phyloP scores from a whole-genome alignment of 2,113 vertebrate species.

The Pandion haliaetus region DNA sequence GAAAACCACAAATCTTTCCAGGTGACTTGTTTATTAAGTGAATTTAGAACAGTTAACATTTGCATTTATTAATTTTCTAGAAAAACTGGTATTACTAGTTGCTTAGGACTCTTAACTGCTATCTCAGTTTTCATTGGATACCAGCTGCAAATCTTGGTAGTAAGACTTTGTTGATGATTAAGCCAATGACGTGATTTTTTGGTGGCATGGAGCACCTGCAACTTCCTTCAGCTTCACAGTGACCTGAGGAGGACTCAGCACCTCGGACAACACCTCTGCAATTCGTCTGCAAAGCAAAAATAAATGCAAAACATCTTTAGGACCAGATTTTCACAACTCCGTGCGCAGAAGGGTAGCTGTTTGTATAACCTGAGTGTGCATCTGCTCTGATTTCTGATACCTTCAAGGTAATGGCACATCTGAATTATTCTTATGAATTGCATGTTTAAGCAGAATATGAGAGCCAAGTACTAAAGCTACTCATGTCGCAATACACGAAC shows the following conservation, averaged over 20 bases:
- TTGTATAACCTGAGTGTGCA: neutral
- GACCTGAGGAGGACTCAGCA: constrained; percentile 38
- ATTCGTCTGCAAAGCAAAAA: accelerated
- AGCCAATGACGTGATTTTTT: neutral
- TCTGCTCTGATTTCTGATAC: neutral
- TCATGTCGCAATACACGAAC: neutral
- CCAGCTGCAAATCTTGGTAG: neutral
- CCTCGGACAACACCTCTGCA: constrained; percentile 54
- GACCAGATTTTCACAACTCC: accelerated
- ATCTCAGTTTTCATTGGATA: constrained; percentile 39
- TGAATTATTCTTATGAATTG: neutral
- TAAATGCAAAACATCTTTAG: accelerated
- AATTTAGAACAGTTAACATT: constrained; percentile 57
- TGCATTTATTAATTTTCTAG: constrained; percentile 68
- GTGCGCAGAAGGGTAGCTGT: neutral
- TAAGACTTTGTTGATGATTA: constrained; percentile 12
- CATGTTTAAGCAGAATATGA: neutral
- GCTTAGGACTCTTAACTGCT: neutral
- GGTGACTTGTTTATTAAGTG: constrained; percentile 54
- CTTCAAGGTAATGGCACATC: neutral
- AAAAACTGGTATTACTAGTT: constrained; percentile 60
- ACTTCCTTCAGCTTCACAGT: neutral
- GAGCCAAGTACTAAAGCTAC: neutral
- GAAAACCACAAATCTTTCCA: constrained; percentile 35
- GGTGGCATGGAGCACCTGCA: neutral